A percentile compares a stretch with the other conserved stretches of the same genome.
Evolutionary conservation across 2,113 vertebrate genomes (phyloP).

Genomic region (Bubo scandiacus): DNA sequence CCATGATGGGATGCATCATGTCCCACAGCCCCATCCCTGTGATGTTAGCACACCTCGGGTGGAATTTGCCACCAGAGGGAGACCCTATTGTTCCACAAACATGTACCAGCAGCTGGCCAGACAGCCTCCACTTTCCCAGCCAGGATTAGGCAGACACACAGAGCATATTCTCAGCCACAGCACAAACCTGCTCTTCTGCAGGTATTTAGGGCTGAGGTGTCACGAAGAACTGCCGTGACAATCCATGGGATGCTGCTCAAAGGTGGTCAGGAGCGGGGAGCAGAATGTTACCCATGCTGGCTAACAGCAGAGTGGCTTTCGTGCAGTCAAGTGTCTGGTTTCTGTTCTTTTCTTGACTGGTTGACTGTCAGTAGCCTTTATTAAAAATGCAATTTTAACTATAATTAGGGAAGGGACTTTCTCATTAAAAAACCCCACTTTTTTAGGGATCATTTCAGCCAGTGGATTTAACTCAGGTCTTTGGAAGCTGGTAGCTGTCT

Average conservation of each 20-base stretch:
- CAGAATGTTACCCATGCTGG: rapidly evolving
- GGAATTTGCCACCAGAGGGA: conserved; percentile 43
- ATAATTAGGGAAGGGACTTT: background rate
- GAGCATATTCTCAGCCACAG: background rate
- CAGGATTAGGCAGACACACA: rapidly evolving
- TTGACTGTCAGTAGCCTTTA: background rate
- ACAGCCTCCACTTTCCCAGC: background rate
- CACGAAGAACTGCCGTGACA: rapidly evolving
- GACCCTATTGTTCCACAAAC: conserved; percentile 2
- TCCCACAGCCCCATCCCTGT: background rate
- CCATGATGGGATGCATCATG: background rate
- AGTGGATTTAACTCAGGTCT: background rate
- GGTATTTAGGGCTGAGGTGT: background rate
- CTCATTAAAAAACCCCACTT: background rate
- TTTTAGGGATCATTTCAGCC: background rate
- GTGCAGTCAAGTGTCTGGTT: background rate
- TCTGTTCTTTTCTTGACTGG: background rate
- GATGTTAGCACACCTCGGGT: background rate
- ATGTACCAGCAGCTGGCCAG: background rate
- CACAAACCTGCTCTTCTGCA: background rate
- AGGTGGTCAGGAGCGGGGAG: background rate
- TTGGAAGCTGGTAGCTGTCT: background rate
- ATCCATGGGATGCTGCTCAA: background rate
- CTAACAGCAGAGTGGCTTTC: background rate
- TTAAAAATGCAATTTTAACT: background rate